Percentiles rank a stretch among this genome's conserved stretches.
Evolutionary conservation across 92 coral and sea anemone species (phyloP).

Genomic region (Blastomussa wellsi): DNA sequence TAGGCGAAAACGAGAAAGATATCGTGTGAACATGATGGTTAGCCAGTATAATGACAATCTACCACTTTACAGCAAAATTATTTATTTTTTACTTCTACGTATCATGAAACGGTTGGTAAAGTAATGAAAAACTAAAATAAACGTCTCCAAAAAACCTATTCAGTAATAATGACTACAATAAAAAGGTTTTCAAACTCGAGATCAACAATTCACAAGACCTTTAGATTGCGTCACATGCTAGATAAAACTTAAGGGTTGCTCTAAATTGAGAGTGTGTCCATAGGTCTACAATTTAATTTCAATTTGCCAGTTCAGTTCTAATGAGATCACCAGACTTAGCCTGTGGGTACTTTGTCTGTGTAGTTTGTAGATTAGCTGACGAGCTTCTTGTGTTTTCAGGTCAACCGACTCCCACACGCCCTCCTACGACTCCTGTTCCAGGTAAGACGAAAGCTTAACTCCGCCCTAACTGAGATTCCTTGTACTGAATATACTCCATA

Average conservation of each 20-base stretch:
- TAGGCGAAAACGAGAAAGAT: too few species aligned
- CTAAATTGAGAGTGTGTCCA: not conserved
- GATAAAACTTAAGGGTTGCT: not conserved
- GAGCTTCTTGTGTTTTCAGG: constrained; percentile 24
- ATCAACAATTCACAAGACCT: not conserved
- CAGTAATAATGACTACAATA: too few species aligned
- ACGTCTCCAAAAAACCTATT: too few species aligned
- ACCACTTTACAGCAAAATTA: too few species aligned
- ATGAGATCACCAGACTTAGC: not conserved
- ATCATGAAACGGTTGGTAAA: too few species aligned
- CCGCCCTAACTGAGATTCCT: not conserved
- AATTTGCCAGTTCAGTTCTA: not conserved
- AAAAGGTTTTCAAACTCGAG: too few species aligned
- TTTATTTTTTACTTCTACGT: too few species aligned
- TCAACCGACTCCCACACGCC: constrained; percentile 63
- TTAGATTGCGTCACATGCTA: not conserved
- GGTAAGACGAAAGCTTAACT: not conserved
- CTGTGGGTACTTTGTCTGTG: not conserved
- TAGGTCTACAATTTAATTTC: not conserved
- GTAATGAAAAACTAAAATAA: too few species aligned
- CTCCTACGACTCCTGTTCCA: constrained; percentile 43
- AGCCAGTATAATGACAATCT: too few species aligned
- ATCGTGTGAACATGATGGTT: too few species aligned
- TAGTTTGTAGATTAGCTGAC: not conserved
- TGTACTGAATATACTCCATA: not conserved